Base-by-base conservation (phyloP, 2,113 vertebrate species). In the Benthochromis sp. region DNA sequence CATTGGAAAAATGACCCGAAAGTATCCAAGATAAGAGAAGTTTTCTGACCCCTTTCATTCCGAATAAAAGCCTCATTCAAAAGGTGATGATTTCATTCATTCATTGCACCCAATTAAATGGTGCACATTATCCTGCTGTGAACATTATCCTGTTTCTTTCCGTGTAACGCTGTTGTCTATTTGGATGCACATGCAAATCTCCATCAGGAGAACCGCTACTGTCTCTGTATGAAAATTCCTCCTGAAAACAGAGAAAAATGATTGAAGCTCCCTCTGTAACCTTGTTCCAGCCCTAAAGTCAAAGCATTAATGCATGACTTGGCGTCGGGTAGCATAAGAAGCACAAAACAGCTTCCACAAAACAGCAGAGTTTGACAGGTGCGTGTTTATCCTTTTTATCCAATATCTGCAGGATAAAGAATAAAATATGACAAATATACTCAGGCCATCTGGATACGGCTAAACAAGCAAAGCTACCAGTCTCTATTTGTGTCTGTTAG, bases 331-430 rank as follows among this genome's bases (percentile, higher is more conserved):
- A 82, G 82, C 66, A 59, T 57, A 3, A 8, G 69, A 83, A 86
- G 71, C 87, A 80, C 69, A 85, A 87, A 89, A 84, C 81, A 86
- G 84, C 89, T 82, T 88, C 84, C 80, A 21, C 40, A 4, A 85
- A 88, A 88, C 86, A 82, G 81, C 87, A 27, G 80, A 47, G 69
- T 90, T 82, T 92, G 88, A 92, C 89, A 87, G 83, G 88, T n/a
- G 38, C 17, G 3, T 69, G 63, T 92, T 90, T 85, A 76, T 89
- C 63, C 45, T 81, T 92, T 92, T 89, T 66, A 88, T 88, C 80
- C 84, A 55, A 71, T 87, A 87, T 88, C 55, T 82, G 79, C 86
- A 43, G 84, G 52, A 66, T 16, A 87, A 73, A 90, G 40, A 90
- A 57, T 66, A 66, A 84, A 89, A 88, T 82, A 84, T 86, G 91